These are phyloP conservation scores for Petrocephalus sullivani DNA, from an alignment of 2,797 vertebrate genomes.

Conservation along the genomic window DNA sequence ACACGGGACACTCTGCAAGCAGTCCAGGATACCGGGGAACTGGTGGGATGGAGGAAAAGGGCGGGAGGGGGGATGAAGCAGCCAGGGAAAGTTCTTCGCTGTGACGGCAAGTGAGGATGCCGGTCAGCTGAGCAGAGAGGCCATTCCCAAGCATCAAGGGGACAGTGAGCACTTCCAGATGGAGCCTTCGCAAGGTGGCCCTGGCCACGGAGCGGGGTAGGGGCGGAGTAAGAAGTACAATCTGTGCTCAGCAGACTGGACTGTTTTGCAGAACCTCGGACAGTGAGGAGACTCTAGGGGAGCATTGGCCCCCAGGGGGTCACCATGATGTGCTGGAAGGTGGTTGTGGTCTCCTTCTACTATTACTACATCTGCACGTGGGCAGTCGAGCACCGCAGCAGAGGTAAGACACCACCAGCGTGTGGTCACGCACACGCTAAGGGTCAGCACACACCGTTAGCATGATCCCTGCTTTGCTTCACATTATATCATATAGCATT, in stretches of 20 bases:
- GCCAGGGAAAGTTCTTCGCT: background rate
- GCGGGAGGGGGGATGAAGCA: too few species aligned
- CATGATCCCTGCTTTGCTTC: background rate
- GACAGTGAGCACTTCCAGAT: constrained; percentile 62
- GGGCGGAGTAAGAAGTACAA: background rate
- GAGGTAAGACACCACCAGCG: constrained; percentile 51
- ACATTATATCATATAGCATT: background rate
- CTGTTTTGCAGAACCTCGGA: background rate
- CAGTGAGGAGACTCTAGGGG: background rate
- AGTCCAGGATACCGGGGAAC: background rate
- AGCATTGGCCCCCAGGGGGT: constrained; percentile 16
- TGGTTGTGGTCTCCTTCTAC: constrained; percentile 39
- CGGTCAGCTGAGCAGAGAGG: constrained; percentile 38
- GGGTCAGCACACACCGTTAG: background rate
- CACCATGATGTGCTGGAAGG: constrained; percentile 40
- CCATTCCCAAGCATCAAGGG: background rate
- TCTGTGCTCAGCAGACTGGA: background rate
- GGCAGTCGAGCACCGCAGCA: constrained; percentile 50
- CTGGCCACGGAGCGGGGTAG: constrained; percentile 15
- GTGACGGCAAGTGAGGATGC: background rate
- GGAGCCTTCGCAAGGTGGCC: constrained; percentile 40
- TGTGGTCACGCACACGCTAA: background rate
- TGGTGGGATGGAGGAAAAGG: background rate
- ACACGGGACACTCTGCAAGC: background rate
- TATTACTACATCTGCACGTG: constrained; percentile 46